phyloP scores from a whole-genome alignment of 1,140 invertebrate genomes.

The Brachionus manjavacas region DNA sequence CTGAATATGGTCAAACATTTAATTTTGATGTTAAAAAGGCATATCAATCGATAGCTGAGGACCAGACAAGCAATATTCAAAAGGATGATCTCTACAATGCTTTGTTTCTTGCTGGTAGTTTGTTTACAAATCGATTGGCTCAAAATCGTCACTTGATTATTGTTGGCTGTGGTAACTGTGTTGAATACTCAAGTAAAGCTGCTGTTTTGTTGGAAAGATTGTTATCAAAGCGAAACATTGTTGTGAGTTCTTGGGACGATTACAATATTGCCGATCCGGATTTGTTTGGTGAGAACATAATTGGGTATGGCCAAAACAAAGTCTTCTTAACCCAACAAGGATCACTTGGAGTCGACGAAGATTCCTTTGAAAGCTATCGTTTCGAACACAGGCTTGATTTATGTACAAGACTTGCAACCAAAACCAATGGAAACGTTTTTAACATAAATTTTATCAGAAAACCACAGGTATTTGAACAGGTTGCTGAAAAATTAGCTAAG shows the following conservation, averaged over 20 bases:
- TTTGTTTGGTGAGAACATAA: background rate
- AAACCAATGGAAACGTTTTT: slow-evolving; percentile 19
- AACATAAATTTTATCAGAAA: slow-evolving; percentile 15
- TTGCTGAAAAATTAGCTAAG: background rate
- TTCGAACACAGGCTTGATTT: slow-evolving; percentile 14
- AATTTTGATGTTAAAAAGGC: slow-evolving; percentile 26
- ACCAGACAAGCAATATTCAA: background rate
- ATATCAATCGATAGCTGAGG: background rate
- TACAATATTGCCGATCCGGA: slow-evolving; percentile 15
- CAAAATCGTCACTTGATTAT: slow-evolving; percentile 7
- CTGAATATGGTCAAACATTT: background rate
- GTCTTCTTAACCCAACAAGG: slow-evolving; percentile 22
- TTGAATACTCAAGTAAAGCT: background rate
- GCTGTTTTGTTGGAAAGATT: background rate
- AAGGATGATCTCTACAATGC: slow-evolving; percentile 12
- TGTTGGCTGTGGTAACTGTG: slow-evolving; percentile 40
- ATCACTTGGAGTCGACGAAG: background rate
- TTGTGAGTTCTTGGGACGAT: slow-evolving; percentile 33
- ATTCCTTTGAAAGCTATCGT: background rate
- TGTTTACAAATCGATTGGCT: slow-evolving; percentile 24
- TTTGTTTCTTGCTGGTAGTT: slow-evolving; percentile 1
- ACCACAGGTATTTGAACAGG: background rate
- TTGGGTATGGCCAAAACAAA: slow-evolving; percentile 5
- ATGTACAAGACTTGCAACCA: background rate
- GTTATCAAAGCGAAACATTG: slow-evolving; percentile 10